These are phyloP conservation scores for Oryzaephilus surinamensis DNA, from an alignment of 1,140 invertebrate genomes.

Conservation along the genomic window DNA sequence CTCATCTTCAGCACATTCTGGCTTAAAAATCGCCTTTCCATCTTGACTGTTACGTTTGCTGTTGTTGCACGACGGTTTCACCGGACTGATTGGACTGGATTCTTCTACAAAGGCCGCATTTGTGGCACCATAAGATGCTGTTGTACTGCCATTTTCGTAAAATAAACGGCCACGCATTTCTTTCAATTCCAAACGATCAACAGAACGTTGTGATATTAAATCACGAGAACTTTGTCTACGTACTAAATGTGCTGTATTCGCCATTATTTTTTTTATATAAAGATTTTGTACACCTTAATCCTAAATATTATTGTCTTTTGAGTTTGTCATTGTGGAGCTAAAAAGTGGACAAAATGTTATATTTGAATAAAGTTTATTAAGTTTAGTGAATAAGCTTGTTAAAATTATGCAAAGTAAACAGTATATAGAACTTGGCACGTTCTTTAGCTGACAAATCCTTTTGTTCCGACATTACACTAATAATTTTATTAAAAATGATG, in stretches of 20 bases:
- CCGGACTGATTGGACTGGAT: slow-evolving; percentile 52
- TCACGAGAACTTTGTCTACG: slow-evolving; percentile 77
- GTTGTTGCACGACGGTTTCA: slow-evolving; percentile 27
- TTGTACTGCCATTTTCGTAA: slow-evolving; percentile 54
- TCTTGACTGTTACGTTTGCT: slow-evolving; percentile 28
- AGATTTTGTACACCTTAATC: slow-evolving; percentile 2
- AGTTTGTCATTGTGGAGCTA: slow-evolving; percentile 10
- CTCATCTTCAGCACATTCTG: slow-evolving; percentile 67
- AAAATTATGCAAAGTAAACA: too few species aligned
- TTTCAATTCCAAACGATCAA: slow-evolving; percentile 76
- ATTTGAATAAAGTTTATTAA: not conserved
- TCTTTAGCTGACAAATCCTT: too few species aligned
- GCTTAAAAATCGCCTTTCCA: slow-evolving; percentile 47
- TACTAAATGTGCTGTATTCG: slow-evolving; percentile 79
- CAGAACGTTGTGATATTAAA: slow-evolving; percentile 64
- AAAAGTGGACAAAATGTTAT: not conserved
- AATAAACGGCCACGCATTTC: slow-evolving; percentile 72
- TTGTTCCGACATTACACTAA: too few species aligned
- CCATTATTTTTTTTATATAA: slow-evolving; percentile 50
- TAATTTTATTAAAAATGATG: too few species aligned
- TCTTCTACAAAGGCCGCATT: slow-evolving; percentile 79
- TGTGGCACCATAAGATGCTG: slow-evolving; percentile 61
- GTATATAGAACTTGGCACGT: too few species aligned
- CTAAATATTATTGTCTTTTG: slow-evolving; percentile 15
- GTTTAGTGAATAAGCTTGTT: too few species aligned